phyloP scores from a whole-genome alignment of 2,888 invertebrate genomes.

The Agrochola macilenta region DNA sequence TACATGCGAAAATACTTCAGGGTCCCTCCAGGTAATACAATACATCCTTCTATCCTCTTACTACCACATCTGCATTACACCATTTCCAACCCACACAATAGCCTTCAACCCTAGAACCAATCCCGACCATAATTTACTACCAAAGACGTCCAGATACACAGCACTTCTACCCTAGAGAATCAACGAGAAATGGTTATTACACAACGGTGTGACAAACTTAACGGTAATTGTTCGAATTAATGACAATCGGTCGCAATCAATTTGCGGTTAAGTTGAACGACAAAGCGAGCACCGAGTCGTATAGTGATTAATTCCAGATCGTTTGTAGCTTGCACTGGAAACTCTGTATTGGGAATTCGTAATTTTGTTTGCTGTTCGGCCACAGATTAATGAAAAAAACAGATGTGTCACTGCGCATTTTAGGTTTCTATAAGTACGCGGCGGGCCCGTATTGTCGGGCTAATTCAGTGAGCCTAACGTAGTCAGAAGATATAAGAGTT shows the following conservation, averaged over 20 bases:
- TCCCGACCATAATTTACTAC: constrained; percentile 5
- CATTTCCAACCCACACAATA: neutral
- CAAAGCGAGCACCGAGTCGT: constrained; percentile 62
- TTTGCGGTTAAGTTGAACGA: constrained; percentile 70
- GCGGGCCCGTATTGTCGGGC: too few species aligned
- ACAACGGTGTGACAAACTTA: constrained; percentile 63
- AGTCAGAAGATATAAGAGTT: too few species aligned
- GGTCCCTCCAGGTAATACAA: neutral
- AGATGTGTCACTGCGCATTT: too few species aligned
- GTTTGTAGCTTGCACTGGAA: constrained; percentile 51
- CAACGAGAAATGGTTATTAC: constrained; percentile 47
- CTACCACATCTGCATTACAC: neutral
- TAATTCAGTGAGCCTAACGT: too few species aligned
- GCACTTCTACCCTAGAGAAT: constrained; percentile 19
- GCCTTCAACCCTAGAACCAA: neutral
- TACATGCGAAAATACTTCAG: neutral
- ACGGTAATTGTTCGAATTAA: constrained; percentile 73
- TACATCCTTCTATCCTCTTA: neutral
- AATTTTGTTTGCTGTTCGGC: constrained; percentile 37
- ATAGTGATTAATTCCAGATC: constrained; percentile 65
- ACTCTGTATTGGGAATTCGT: constrained; percentile 57
- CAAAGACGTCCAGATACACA: constrained; percentile 15
- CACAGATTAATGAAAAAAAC: too few species aligned
- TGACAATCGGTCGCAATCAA: constrained; percentile 75
- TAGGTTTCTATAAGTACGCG: too few species aligned